Conservation (phyloP, 2,113 vertebrate species). For the Myrmecobius fasciatus region DNA sequence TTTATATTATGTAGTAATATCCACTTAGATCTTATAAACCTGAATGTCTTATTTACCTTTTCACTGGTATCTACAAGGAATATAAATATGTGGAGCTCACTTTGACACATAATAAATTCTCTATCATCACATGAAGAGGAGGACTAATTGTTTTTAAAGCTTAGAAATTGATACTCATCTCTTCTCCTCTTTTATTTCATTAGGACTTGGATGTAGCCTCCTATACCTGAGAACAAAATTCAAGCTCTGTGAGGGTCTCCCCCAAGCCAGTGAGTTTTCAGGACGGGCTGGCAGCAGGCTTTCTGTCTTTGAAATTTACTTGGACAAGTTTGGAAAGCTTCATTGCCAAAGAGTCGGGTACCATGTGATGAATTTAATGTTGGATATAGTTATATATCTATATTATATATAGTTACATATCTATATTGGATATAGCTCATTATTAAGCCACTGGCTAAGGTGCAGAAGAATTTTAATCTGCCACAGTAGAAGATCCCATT, state of each 20-base stretch:
- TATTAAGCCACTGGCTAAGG: neutral
- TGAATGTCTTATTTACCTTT: slow-evolving; percentile 89
- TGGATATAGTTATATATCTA: neutral
- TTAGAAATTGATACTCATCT: neutral
- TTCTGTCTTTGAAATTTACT: neutral
- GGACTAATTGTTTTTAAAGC: neutral
- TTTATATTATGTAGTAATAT: slow-evolving; percentile 91
- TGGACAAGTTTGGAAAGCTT: neutral
- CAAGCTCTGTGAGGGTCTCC: neutral
- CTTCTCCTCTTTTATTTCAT: neutral
- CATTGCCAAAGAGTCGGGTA: neutral
- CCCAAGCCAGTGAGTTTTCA: neutral
- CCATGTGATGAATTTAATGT: neutral
- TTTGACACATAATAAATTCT: neutral
- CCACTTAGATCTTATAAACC: slow-evolving; percentile 91
- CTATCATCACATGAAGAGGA: neutral
- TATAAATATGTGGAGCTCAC: slow-evolving; percentile 34
- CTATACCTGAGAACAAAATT: neutral
- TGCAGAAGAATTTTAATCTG: no score
- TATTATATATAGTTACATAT: neutral
- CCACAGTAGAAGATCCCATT: neutral
- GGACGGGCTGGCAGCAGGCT: neutral
- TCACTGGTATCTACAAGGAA: slow-evolving; percentile 83
- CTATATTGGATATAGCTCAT: neutral
- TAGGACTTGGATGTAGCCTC: neutral